Evolutionary conservation across 37 sponge, comb jelly and placozoan genomes (phyloP).

Genomic region (Bolinopsis microptera): DNA sequence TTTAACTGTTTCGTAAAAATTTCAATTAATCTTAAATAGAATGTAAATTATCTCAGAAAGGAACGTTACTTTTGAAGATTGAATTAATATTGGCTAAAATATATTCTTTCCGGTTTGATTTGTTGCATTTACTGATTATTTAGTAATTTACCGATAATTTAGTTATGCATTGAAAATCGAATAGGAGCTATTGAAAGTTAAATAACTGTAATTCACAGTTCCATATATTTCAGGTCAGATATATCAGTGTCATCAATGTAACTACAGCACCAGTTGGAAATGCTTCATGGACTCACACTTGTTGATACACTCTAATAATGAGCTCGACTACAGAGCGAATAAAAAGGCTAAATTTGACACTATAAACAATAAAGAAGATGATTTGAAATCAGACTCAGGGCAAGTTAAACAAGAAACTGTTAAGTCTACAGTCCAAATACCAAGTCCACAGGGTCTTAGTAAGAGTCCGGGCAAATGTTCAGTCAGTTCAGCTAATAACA

Average conservation of each 20-base stretch:
- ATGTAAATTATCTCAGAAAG: too few species aligned
- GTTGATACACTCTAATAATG: conserved; percentile 7
- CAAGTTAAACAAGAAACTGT: neutral
- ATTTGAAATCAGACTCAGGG: neutral
- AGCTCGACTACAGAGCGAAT: neutral
- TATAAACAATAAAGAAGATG: neutral
- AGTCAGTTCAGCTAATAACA: neutral
- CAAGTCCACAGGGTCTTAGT: neutral
- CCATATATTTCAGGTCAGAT: conserved; percentile 27
- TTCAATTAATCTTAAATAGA: too few species aligned
- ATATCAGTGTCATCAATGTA: conserved; percentile 38
- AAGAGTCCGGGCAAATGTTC: neutral
- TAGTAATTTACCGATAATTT: too few species aligned
- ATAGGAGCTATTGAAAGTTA: too few species aligned
- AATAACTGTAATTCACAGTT: too few species aligned
- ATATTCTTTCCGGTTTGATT: too few species aligned
- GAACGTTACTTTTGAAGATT: too few species aligned
- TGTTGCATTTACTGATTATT: too few species aligned
- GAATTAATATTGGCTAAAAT: too few species aligned
- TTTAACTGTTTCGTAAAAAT: too few species aligned
- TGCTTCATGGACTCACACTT: conserved; percentile 50
- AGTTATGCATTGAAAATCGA: too few species aligned
- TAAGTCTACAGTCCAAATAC: neutral
- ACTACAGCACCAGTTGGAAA: conserved; percentile 1
- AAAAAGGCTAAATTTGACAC: conserved; percentile 38